A percentile compares a stretch with the other conserved stretches of the same genome.
Conservation (phyloP, 2,888 invertebrate species). For the Zaprionus lineosus region DNA sequence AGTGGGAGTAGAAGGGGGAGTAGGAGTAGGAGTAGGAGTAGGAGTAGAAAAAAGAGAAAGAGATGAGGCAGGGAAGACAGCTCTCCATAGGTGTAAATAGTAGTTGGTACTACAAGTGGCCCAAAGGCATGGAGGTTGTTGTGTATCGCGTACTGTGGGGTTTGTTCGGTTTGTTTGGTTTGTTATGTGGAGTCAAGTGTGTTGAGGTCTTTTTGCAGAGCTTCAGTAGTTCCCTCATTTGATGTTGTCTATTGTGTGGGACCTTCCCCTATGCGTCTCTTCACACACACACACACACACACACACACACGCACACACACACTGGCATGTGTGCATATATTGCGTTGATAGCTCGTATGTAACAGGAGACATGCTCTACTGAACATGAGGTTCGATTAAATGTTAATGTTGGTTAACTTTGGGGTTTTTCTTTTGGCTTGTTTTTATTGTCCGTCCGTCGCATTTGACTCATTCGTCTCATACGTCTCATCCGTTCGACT, state of each 20-base stretch:
- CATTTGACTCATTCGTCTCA: too few relatives aligned
- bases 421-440: constrained; percentile 73
- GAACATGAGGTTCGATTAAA: constrained; percentile 82
- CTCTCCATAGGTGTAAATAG: constrained; percentile 26
- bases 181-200: constrained; percentile 55
- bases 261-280: constrained; percentile 47
- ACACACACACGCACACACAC: constrained; percentile 15
- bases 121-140: too few relatives aligned
- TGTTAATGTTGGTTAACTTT: constrained; percentile 82
- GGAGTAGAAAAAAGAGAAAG: constrained; percentile 6
- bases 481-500: too few relatives aligned
- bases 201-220: constrained; percentile 74
- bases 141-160: too few relatives aligned
- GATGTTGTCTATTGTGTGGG: constrained; percentile 59
- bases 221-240: constrained; percentile 77
- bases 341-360: constrained; percentile 71
- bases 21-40: background rate
- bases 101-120: too few relatives aligned
- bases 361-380: constrained; percentile 82
- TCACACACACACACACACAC: constrained; percentile 12
- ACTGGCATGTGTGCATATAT: constrained; percentile 26
- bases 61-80: too few relatives aligned
- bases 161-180: background rate
- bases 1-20: constrained; percentile 4
- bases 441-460: constrained; percentile 36